Evolutionary conservation across 2,888 invertebrate genomes (phyloP).

Genomic region (Argyresthia albistria): DNA sequence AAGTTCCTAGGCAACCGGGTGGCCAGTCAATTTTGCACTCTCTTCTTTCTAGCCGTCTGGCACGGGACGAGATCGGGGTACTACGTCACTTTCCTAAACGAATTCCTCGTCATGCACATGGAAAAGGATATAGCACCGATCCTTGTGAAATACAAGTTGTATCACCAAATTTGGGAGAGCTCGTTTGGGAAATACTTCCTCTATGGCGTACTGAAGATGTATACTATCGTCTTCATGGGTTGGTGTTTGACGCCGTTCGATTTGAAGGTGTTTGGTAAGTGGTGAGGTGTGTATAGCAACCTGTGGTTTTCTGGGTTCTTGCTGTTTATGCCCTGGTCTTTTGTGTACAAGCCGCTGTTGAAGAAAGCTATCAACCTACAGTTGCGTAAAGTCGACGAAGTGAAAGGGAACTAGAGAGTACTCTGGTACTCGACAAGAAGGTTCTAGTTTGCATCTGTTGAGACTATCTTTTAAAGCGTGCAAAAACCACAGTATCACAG

Average conservation of each 20-base stretch:
- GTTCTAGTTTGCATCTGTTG: too few relatives aligned
- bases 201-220: conserved; percentile 76
- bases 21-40: conserved; percentile 85
- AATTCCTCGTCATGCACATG: conserved; percentile 88
- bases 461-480: too few relatives aligned
- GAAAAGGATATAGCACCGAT: conserved; percentile 82
- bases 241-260: conserved; percentile 85
- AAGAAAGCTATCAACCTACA: conserved; percentile 14
- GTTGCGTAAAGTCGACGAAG: background rate
- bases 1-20: conserved; percentile 89
- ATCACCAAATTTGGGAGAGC: conserved; percentile 54
- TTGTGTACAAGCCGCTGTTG: conserved; percentile 66
- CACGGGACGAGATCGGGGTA: conserved; percentile 97
- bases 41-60: conserved; percentile 94
- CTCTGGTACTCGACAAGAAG: too few relatives aligned
- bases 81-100: conserved; percentile 92
- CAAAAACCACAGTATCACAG: too few relatives aligned
- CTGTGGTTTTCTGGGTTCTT: conserved; percentile 80
- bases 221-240: conserved; percentile 87
- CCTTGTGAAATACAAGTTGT: conserved; percentile 59
- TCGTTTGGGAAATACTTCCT: conserved; percentile 45
- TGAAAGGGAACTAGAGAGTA: too few relatives aligned
- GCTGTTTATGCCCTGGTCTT: conserved; percentile 76
- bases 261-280: conserved; percentile 78
- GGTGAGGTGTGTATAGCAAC: conserved; percentile 75